These are phyloP conservation scores for Acanthosepion pharaonis DNA, from an alignment of 2,888 invertebrate species.

Conservation along the genomic window DNA sequence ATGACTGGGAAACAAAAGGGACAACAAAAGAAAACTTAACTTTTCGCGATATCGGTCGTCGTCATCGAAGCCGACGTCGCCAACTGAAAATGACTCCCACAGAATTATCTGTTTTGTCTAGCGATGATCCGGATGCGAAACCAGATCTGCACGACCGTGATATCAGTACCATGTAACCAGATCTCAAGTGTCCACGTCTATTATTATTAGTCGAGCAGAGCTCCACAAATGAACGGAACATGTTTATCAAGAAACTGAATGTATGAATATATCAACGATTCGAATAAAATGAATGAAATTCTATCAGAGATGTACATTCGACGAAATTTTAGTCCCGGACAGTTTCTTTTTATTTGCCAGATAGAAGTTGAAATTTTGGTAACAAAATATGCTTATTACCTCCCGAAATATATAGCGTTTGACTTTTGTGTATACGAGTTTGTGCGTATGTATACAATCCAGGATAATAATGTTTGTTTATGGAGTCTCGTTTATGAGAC, in stretches of 20 bases:
- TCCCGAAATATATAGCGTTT: not conserved
- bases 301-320: not conserved
- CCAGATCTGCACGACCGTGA: not conserved
- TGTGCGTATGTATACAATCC: not conserved
- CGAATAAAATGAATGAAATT: not conserved
- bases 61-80: not conserved
- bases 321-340: not conserved
- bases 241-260: conserved; percentile 9
- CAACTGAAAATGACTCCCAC: not conserved
- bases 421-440: not conserved
- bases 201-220: not conserved
- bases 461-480: not conserved
- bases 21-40: not conserved
- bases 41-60: not conserved
- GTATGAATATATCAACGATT: not conserved
- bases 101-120: not conserved
- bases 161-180: conserved; percentile 22
- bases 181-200: conserved; percentile 33
- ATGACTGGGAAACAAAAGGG: too few relatives aligned
- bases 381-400: not conserved
- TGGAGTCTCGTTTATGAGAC: not conserved
- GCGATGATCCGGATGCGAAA: conserved; percentile 17
- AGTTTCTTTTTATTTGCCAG: not conserved
- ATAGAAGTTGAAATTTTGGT: conserved; percentile 21
- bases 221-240: not conserved